A percentile compares a stretch with the other conserved stretches of the same genome.
Conservation (phyloP, 2,888 invertebrate species). For the Eledone cirrhosa region DNA sequence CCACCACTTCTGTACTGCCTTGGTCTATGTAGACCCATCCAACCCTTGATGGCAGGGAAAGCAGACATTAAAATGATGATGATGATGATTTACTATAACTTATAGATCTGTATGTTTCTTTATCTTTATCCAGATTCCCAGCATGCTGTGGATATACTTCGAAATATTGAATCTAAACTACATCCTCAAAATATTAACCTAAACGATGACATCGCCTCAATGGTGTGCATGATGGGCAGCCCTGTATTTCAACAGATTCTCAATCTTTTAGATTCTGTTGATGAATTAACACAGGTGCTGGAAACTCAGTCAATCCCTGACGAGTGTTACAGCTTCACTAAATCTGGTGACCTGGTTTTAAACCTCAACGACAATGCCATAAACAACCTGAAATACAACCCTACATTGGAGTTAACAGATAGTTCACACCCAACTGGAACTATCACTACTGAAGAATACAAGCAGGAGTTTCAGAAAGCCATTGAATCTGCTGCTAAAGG, state of each 20-base stretch:
- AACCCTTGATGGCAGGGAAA: too few species aligned
- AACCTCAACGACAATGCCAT: slow-evolving; percentile 10
- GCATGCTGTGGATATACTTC: slow-evolving; percentile 86
- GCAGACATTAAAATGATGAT: too few species aligned
- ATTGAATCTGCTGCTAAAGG: slow-evolving; percentile 67
- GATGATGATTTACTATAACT: too few species aligned
- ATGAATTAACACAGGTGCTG: slow-evolving; percentile 80
- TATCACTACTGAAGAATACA: slow-evolving; percentile 50
- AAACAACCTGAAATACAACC: neutral
- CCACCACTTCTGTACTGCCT: too few species aligned
- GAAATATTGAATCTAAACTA: slow-evolving; percentile 85
- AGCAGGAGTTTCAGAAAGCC: slow-evolving; percentile 47
- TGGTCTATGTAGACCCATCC: too few species aligned
- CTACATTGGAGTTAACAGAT: neutral
- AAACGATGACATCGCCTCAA: slow-evolving; percentile 79
- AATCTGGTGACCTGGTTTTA: slow-evolving; percentile 75
- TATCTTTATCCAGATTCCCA: slow-evolving; percentile 76
- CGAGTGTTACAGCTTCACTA: slow-evolving; percentile 82
- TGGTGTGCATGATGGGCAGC: slow-evolving; percentile 84
- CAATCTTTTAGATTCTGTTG: slow-evolving; percentile 88
- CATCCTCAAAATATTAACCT: slow-evolving; percentile 76
- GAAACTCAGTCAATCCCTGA: slow-evolving; percentile 59
- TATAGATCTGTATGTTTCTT: too few species aligned
- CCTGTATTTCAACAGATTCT: slow-evolving; percentile 90
- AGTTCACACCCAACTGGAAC: slow-evolving; percentile 33